Evolutionary conservation across 2,113 vertebrate genomes (phyloP).

Genomic region (Actenoides hombroni): DNA sequence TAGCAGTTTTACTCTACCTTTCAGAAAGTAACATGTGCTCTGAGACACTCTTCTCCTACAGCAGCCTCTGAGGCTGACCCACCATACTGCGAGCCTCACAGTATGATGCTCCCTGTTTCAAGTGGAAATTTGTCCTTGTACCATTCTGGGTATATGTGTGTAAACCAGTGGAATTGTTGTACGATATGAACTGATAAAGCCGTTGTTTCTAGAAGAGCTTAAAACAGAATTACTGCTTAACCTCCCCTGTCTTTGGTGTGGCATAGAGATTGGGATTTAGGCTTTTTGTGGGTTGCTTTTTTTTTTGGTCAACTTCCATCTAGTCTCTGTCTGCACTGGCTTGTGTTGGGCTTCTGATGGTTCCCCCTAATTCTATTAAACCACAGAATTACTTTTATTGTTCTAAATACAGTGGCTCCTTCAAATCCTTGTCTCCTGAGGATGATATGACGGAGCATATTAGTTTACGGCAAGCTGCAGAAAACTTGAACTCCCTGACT

Average conservation of each 20-base stretch:
- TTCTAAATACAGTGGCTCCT: conserved; percentile 37
- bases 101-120: not conserved
- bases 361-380: conserved; percentile 29
- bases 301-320: too few relatives aligned
- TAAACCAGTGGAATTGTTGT: not conserved
- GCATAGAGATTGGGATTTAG: not conserved
- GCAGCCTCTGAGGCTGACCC: not conserved
- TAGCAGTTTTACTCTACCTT: not conserved
- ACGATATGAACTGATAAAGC: not conserved
- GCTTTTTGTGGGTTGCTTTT: too few relatives aligned
- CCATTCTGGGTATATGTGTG: not conserved
- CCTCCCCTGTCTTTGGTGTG: not conserved
- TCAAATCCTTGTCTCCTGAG: conserved; percentile 46
- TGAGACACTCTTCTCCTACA: not conserved
- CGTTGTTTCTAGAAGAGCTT: not conserved
- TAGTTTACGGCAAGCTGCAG: conserved; percentile 65
- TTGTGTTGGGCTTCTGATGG: not conserved
- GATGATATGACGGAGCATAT: conserved; percentile 54
- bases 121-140: not conserved
- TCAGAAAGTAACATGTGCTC: not conserved
- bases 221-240: not conserved
- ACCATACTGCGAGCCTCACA: not conserved
- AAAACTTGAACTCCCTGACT: conserved; percentile 67
- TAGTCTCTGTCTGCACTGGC: not conserved
- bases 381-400: conserved; percentile 6